Evolutionary conservation across 2,797 vertebrate species (phyloP).

Genomic region (Epinephelus malabaricus): DNA sequence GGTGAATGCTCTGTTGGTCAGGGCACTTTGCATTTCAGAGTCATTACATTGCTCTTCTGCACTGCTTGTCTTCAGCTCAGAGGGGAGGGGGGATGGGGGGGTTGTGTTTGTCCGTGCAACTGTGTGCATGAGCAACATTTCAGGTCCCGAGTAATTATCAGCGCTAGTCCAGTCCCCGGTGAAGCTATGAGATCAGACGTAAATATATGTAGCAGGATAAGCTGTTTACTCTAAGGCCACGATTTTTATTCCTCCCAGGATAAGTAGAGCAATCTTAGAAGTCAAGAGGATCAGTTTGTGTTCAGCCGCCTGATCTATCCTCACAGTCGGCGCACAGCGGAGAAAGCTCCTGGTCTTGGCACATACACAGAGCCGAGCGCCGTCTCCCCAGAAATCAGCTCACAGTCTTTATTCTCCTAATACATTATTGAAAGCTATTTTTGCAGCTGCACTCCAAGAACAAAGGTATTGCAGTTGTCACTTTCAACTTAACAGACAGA

Average conservation of each 20-base stretch:
- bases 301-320: slow-evolving; percentile 51
- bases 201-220: slow-evolving; percentile 43
- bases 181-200: slow-evolving; percentile 22
- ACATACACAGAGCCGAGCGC: slow-evolving; percentile 44
- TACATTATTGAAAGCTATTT: slow-evolving; percentile 84
- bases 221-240: slow-evolving; percentile 42
- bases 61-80: slow-evolving; percentile 38
- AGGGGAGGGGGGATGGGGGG: no score
- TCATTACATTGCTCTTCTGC: slow-evolving; percentile 60
- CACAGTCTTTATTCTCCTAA: slow-evolving; percentile 75
- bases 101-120: slow-evolving; percentile 1
- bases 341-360: slow-evolving; percentile 56
- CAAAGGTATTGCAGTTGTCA: slow-evolving; percentile 79
- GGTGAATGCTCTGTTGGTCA: slow-evolving; percentile 68
- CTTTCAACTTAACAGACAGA: slow-evolving; percentile 76
- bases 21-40: slow-evolving; percentile 64
- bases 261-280: slow-evolving; percentile 61
- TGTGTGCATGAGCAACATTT: slow-evolving; percentile 35
- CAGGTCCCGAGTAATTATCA: slow-evolving; percentile 35
- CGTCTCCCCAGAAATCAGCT: slow-evolving; percentile 71
- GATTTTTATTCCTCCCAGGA: slow-evolving; percentile 25
- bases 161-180: slow-evolving; percentile 18
- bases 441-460: slow-evolving; percentile 76
- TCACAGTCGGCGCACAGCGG: slow-evolving; percentile 43
- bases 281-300: slow-evolving; percentile 62